Conservation (phyloP, 30 jellyfish, hydroid and myxozoan species). For the Hydractinia echinata region DNA sequence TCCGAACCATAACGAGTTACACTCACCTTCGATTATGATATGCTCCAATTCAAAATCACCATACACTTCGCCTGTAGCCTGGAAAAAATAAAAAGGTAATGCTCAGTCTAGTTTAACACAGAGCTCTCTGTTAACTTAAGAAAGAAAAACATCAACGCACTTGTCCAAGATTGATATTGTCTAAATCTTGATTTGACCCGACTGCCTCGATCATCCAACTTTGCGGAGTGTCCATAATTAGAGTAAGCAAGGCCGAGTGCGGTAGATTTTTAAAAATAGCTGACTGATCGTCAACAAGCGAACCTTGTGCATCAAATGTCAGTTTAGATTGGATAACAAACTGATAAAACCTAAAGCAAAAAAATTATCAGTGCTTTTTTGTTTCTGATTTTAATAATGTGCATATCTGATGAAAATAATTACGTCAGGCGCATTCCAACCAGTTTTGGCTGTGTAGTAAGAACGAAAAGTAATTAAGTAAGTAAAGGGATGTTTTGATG, state of each 20-base stretch:
- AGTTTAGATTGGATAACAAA: conserved; percentile 81
- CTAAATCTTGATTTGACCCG: conserved; percentile 78
- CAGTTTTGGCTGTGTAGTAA: too few relatives aligned
- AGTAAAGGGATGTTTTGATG: too few relatives aligned
- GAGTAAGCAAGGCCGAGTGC: conserved; percentile 73
- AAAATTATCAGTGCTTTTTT: not conserved
- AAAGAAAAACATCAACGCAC: conserved; percentile 20
- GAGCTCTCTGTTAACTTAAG: not conserved
- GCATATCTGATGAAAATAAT: too few relatives aligned
- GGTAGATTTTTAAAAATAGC: conserved; percentile 84
- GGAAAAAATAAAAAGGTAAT: not conserved
- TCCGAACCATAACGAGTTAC: not conserved
- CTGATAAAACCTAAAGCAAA: conserved; percentile 62
- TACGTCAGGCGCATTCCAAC: too few relatives aligned
- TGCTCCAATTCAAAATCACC: conserved; percentile 90
- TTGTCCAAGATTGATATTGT: conserved; percentile 72
- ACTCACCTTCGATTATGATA: conserved; percentile 84
- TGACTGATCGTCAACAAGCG: conserved; percentile 37
- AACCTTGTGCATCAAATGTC: conserved; percentile 54
- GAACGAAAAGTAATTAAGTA: too few relatives aligned
- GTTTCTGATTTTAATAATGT: too few relatives aligned
- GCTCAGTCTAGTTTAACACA: not conserved
- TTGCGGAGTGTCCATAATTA: conserved; percentile 87
- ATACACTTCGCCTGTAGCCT: conserved; percentile 69
- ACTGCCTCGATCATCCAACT: conserved; percentile 93